Conservation (phyloP, 2,113 vertebrate species). For the Erinaceus europaeus region DNA sequence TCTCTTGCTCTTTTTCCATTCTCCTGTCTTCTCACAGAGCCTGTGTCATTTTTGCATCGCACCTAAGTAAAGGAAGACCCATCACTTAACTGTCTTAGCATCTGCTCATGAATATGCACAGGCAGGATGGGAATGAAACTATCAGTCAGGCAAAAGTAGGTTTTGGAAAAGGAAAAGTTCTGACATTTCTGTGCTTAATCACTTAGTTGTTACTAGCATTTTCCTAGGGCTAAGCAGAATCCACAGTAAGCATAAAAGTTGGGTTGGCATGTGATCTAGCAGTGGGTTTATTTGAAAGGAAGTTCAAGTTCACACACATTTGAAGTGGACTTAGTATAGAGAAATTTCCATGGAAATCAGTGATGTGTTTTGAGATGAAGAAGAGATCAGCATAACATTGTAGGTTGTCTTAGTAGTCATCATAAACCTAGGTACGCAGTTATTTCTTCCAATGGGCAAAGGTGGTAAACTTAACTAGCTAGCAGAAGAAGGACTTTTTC, state of each 20-base stretch:
- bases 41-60: not conserved
- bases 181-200: too few species aligned
- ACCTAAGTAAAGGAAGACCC: not conserved
- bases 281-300: constrained; percentile 34
- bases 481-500: not conserved
- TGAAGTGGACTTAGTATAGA: not conserved
- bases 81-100: not conserved
- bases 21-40: not conserved
- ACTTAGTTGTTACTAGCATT: too few species aligned
- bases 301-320: not conserved
- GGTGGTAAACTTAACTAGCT: not conserved
- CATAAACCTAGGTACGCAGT: not conserved
- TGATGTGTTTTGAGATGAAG: not conserved
- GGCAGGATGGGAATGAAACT: not conserved
- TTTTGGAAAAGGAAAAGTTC: constrained; percentile 34
- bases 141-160: not conserved
- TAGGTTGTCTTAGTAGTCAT: not conserved
- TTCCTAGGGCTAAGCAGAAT: constrained; percentile 18
- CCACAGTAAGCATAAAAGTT: not conserved
- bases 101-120: not conserved
- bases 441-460: not conserved
- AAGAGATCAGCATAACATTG: constrained; percentile 11
- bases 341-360: not conserved
- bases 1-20: not conserved
- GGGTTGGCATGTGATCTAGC: not conserved